These are phyloP conservation scores for Sterrhoptilus dennistouni DNA, from an alignment of 2,113 vertebrate genomes.

Conservation along the genomic window DNA sequence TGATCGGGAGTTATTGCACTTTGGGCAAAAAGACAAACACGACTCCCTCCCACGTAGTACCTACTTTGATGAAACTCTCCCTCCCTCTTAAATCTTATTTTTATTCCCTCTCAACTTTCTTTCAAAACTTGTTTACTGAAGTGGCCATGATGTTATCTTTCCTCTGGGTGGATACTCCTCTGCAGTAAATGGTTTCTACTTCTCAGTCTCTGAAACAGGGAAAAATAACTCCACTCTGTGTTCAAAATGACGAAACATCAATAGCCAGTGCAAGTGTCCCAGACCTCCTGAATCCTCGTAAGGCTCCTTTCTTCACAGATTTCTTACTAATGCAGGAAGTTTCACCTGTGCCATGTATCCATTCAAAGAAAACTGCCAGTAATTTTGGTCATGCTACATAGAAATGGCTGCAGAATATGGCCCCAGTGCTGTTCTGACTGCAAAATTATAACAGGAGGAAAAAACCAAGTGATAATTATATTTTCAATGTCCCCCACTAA, in stretches of 20 bases:
- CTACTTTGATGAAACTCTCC: constrained; percentile 15
- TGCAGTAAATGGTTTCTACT: background rate
- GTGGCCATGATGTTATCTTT: constrained; percentile 6
- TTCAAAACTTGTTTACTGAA: constrained; percentile 35
- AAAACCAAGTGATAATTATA: accelerated
- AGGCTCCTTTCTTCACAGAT: background rate
- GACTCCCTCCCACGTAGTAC: constrained; percentile 38
- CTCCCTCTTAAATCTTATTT: constrained; percentile 62
- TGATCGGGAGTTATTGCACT: constrained; percentile 40
- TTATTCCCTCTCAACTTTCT: constrained; percentile 16
- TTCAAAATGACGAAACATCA: background rate
- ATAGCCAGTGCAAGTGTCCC: background rate
- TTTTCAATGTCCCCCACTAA: background rate
- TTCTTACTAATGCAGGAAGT: background rate
- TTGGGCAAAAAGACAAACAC: constrained; percentile 56
- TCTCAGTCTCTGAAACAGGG: background rate
- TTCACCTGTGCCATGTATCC: background rate
- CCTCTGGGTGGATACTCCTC: background rate
- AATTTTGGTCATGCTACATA: background rate
- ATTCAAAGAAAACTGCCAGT: background rate
- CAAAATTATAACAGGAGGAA: background rate
- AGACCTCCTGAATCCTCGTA: background rate
- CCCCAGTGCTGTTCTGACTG: background rate
- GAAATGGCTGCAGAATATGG: background rate
- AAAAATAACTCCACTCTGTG: background rate